Evolutionary conservation across 2,888 invertebrate species (phyloP).

Genomic region (Euplagia quadripunctaria): DNA sequence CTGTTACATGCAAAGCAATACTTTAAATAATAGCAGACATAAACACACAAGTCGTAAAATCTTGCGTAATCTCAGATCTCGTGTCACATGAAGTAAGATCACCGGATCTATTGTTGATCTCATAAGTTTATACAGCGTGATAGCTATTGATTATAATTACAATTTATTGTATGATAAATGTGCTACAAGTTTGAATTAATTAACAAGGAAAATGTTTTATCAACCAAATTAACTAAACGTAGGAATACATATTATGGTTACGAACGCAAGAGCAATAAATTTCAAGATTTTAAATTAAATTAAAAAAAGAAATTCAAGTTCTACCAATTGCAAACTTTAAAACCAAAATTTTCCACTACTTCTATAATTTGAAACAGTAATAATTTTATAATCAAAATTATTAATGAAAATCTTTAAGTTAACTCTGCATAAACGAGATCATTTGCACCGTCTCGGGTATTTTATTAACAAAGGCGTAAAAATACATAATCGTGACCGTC

Average conservation of each 20-base stretch:
- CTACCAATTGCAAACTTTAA: not conserved
- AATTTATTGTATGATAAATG: not conserved
- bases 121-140: constrained; percentile 16
- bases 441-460: constrained; percentile 20
- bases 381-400: constrained; percentile 21
- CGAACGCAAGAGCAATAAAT: not conserved
- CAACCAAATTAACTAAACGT: constrained; percentile 9
- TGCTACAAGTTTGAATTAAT: not conserved
- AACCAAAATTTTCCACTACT: not conserved
- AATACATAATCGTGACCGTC: constrained; percentile 51
- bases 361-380: constrained; percentile 8
- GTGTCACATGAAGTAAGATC: constrained; percentile 25
- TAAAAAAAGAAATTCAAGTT: not conserved
- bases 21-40: constrained; percentile 45
- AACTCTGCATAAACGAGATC: constrained; percentile 28
- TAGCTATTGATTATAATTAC: constrained; percentile 3
- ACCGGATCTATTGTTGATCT: constrained; percentile 28
- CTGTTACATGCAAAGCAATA: constrained; percentile 52
- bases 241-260: not conserved
- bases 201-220: not conserved
- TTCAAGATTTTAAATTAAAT: not conserved
- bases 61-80: constrained; percentile 42
- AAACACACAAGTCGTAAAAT: constrained; percentile 35
- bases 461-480: constrained; percentile 39
- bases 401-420: constrained; percentile 25